These are phyloP conservation scores for Phania funesta DNA, from an alignment of 2,888 invertebrate genomes.

Conservation along the genomic window DNA sequence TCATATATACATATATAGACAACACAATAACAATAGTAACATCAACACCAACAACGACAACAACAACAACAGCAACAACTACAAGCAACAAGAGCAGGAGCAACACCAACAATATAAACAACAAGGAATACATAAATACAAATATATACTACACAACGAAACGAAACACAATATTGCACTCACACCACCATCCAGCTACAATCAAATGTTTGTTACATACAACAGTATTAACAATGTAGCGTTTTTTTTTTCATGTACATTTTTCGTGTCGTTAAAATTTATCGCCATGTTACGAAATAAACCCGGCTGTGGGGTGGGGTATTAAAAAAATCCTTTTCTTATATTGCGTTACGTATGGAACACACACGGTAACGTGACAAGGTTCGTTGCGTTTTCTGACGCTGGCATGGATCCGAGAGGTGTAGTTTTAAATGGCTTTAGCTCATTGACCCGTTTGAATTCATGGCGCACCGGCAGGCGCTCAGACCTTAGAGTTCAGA, in stretches of 20 bases:
- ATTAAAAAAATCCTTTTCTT: too few relatives aligned
- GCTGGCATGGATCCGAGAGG: too few relatives aligned
- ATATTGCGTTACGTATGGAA: too few relatives aligned
- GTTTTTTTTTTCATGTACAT: background rate
- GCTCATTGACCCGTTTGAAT: too few relatives aligned
- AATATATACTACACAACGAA: conserved; percentile 65
- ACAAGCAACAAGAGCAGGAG: conserved; percentile 43
- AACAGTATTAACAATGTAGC: conserved; percentile 30
- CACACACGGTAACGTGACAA: too few relatives aligned
- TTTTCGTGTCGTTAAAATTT: background rate
- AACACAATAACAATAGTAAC: conserved; percentile 62
- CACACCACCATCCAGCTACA: conserved; percentile 28
- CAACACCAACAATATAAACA: conserved; percentile 54
- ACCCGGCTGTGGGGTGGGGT: too few relatives aligned
- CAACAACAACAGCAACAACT: conserved; percentile 10
- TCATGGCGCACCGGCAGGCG: too few relatives aligned
- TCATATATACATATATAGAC: conserved; percentile 63
- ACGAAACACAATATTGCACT: conserved; percentile 60
- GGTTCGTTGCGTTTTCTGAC: too few relatives aligned
- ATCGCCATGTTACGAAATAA: too few relatives aligned
- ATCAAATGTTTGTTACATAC: conserved; percentile 51
- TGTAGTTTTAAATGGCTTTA: too few relatives aligned
- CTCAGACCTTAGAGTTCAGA: too few relatives aligned
- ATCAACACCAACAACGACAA: conserved; percentile 31
- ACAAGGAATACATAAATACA: conserved; percentile 65